These are phyloP conservation scores for Formicarius rufipectus DNA, from an alignment of 2,113 vertebrate genomes.

Conservation along the genomic window DNA sequence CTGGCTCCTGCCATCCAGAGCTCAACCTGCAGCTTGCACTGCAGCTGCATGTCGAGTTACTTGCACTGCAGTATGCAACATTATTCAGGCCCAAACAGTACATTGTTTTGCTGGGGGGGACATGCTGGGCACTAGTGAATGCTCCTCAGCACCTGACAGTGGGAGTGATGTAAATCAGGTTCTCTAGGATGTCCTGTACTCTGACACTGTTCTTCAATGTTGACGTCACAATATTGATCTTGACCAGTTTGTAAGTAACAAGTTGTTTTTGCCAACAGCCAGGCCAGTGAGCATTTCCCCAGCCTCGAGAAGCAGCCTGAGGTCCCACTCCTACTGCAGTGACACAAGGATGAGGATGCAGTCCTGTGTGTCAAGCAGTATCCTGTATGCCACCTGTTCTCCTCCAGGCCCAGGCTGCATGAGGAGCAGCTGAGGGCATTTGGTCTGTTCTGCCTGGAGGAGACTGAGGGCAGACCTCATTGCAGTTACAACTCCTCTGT, in stretches of 20 bases:
- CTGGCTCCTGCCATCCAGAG: background rate
- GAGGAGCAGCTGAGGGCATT: background rate
- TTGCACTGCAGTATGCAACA: background rate
- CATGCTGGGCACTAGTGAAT: rapidly evolving
- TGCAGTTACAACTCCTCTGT: background rate
- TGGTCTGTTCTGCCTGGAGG: background rate
- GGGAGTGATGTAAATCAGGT: background rate
- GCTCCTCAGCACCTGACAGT: rapidly evolving
- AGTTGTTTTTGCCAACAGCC: background rate
- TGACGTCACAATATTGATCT: background rate
- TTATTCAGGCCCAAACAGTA: rapidly evolving
- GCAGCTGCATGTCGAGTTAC: background rate
- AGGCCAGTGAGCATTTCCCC: background rate
- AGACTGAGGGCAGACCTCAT: background rate
- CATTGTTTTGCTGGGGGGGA: rapidly evolving
- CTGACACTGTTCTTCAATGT: background rate
- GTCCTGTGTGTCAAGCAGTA: rapidly evolving
- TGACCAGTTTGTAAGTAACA: background rate
- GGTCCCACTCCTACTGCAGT: rapidly evolving
- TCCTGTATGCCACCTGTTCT: rapidly evolving
- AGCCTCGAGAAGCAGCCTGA: background rate
- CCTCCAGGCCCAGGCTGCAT: no score
- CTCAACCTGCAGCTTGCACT: background rate
- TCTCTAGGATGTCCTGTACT: background rate
- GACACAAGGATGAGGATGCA: background rate